Conservation (phyloP, 2,888 invertebrate genomes). For the Ennomos fuscantarius region DNA sequence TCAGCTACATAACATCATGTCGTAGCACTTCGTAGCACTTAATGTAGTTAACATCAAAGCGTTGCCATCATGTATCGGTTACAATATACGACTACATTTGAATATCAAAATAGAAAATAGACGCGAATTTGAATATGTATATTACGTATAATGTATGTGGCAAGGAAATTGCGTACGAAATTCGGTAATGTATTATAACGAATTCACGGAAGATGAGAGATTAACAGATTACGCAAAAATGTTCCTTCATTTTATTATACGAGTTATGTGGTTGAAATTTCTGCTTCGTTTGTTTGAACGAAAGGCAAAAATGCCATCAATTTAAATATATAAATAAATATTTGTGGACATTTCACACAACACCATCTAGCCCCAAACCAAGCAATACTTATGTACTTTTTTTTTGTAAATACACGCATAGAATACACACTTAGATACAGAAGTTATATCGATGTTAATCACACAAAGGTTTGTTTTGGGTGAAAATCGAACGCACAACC, state of each 20-base stretch:
- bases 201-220: slow-evolving; percentile 1
- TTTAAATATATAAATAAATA: no score
- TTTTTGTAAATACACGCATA: no score
- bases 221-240: slow-evolving; percentile 11
- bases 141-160: neutral
- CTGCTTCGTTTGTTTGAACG: no score
- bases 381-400: no score
- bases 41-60: slow-evolving; percentile 25
- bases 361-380: no score
- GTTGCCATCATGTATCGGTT: slow-evolving; percentile 13
- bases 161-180: slow-evolving; percentile 12
- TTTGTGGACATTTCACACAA: no score
- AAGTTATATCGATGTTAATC: no score
- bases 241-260: neutral
- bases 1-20: slow-evolving; percentile 13
- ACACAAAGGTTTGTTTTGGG: no score
- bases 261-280: no score
- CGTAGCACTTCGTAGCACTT: slow-evolving; percentile 25
- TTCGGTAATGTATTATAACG: slow-evolving; percentile 8
- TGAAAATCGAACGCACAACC: no score
- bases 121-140: slow-evolving; percentile 22
- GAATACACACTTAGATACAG: no score
- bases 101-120: slow-evolving; percentile 28
- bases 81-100: slow-evolving; percentile 21
- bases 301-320: no score